Percentiles rank a stretch among this genome's conserved stretches.
Conservation (phyloP, 2,113 vertebrate species). For the Aix galericulata region DNA sequence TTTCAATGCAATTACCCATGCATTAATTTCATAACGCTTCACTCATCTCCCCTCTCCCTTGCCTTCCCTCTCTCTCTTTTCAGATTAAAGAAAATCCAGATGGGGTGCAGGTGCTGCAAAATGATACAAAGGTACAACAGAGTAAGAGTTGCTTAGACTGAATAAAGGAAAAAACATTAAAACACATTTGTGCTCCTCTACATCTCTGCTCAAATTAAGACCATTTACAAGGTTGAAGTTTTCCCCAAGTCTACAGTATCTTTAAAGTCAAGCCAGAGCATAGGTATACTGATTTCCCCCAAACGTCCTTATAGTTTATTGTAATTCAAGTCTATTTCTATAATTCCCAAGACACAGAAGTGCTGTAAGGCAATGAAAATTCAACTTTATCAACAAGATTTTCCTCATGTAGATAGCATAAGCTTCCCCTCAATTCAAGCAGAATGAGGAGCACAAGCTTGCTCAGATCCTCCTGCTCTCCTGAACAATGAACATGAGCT, state of each 20-base stretch:
- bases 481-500: neutral
- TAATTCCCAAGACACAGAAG: neutral
- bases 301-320: neutral
- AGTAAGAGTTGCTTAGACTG: neutral
- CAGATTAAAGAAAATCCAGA: constrained; percentile 86
- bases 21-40: neutral
- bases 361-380: neutral
- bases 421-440: neutral
- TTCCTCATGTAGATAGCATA: neutral
- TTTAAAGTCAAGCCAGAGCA: neutral
- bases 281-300: neutral
- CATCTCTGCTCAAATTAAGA: neutral
- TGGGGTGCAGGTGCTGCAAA: constrained; percentile 98
- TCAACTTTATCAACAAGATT: neutral
- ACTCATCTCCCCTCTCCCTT: neutral
- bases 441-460: neutral
- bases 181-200: neutral
- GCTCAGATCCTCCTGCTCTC: neutral
- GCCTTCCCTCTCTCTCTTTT: constrained; percentile 64
- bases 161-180: neutral
- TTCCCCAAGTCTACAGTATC: neutral
- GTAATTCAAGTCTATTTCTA: neutral
- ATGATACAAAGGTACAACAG: constrained; percentile 92
- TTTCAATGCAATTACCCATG: neutral
- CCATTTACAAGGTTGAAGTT: neutral